Base-by-base conservation (phyloP, 2,797 vertebrate species). In the Psittacula derbiana region DNA sequence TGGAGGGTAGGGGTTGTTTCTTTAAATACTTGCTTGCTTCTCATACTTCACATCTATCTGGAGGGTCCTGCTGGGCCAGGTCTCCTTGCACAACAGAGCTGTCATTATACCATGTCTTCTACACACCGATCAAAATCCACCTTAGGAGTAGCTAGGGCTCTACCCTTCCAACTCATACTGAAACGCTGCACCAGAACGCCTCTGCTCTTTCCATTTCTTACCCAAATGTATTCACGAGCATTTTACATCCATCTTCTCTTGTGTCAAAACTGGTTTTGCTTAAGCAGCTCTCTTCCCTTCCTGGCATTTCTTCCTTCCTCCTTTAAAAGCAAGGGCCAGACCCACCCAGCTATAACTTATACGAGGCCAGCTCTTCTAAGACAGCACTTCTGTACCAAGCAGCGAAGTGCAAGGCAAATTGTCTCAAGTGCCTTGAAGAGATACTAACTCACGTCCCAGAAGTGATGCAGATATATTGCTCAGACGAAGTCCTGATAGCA, bases 401-500 rank as follows among this genome's bases (percentile, higher is more conserved):
- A 64, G 46, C 85, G 70, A 95, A 95, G 78, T 85, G 78, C 66
- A 24, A 95, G 80, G 92, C 70, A 86, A 96, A 94, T 86, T 88
- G 86, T 94, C 93, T 95, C 90, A 88, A 95, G 86, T 85, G 80
- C 83, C 83, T 80, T 94, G 57, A 82, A 94, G 86, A 93, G 93
- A 73, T 38, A 41, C 67, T 92, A 90, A 86, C 78, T 90, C 83
- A 71, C 11, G 0, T 64, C 83, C 74, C 67, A 87, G 78, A 90
- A 88, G 50, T 8, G 55, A 84, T 55, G 57, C 58, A 90, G 78
- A 90, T 64, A 46, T 20, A 80, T 67, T 73, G 80, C 88, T 92
- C 36, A 60, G 89, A 69, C 67, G 89, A n/a, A 89, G n/a, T 36
- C 43, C 80, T 43, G 31, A 8, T 8, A 31, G 33, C 0, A 0